phyloP scores from a whole-genome alignment of 2,888 invertebrate species.

The Leptinotarsa haldemani region DNA sequence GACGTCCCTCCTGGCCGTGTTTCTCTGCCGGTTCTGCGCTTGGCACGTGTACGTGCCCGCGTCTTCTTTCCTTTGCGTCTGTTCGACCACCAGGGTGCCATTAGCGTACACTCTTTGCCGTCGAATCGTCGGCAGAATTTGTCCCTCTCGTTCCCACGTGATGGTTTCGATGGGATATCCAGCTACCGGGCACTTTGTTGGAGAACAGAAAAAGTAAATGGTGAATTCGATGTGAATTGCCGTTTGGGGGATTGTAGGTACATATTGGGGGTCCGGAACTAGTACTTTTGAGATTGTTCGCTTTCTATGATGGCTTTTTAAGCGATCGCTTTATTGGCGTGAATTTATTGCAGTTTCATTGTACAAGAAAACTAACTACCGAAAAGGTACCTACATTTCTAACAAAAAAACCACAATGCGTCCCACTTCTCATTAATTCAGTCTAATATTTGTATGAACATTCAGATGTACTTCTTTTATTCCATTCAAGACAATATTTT shows the following conservation, averaged over 20 bases:
- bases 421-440: too few relatives aligned
- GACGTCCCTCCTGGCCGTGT: conserved; percentile 80
- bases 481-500: too few relatives aligned
- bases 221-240: neutral
- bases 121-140: conserved; percentile 88
- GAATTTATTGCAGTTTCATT: too few relatives aligned
- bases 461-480: too few relatives aligned
- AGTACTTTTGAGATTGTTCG: neutral
- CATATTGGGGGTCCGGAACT: neutral
- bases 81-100: conserved; percentile 87
- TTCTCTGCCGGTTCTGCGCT: conserved; percentile 85
- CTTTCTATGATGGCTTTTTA: neutral
- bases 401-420: too few relatives aligned
- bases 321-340: too few relatives aligned
- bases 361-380: too few relatives aligned
- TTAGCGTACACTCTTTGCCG: conserved; percentile 88
- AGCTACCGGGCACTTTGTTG: conserved; percentile 80
- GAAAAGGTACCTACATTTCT: too few relatives aligned
- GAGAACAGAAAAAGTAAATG: conserved; percentile 1
- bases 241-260: neutral
- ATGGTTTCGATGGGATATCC: conserved; percentile 90
- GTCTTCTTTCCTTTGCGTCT: conserved; percentile 86
- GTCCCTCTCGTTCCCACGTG: conserved; percentile 91
- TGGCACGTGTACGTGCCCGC: conserved; percentile 92
- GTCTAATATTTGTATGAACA: too few relatives aligned